Percentiles rank a stretch among this genome's conserved stretches.
Conservation (phyloP, 2,113 vertebrate genomes). For the Kryptolebias marmoratus region DNA sequence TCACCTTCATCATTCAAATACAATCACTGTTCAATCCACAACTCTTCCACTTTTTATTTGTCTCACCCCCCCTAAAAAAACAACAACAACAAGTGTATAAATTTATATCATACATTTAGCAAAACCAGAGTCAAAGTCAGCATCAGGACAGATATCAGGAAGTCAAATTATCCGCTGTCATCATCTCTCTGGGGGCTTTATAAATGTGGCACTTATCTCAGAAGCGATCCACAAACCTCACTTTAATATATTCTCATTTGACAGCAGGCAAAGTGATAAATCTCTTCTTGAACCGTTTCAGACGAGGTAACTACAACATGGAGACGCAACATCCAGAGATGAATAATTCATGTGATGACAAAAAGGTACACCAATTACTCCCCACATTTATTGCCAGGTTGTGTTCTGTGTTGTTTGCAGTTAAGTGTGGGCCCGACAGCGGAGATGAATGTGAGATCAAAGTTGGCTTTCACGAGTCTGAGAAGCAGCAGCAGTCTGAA, state of each 20-base stretch:
- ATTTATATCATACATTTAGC: conserved; percentile 61
- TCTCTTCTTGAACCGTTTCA: conserved; percentile 72
- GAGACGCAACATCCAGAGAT: conserved; percentile 68
- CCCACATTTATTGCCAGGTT: conserved; percentile 54
- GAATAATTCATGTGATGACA: conserved; percentile 76
- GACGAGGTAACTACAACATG: conserved; percentile 71
- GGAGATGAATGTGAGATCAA: conserved; percentile 56
- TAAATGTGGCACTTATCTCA: conserved; percentile 83
- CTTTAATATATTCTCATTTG: conserved; percentile 76
- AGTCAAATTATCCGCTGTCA: conserved; percentile 78
- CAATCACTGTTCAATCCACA: conserved; percentile 52
- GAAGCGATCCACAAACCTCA: conserved; percentile 67
- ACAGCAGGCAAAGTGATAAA: conserved; percentile 75
- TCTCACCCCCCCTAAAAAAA: no score
- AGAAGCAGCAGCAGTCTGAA: conserved; percentile 1
- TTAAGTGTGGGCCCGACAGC: conserved; percentile 26
- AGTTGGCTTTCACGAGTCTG: conserved; percentile 46
- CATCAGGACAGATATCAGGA: conserved; percentile 72
- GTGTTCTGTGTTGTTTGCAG: conserved; percentile 39
- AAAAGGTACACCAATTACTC: conserved; percentile 68
- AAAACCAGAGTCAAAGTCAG: conserved; percentile 59
- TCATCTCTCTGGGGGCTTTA: conserved; percentile 76
- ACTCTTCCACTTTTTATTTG: conserved; percentile 23
- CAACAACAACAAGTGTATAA: conserved; percentile 18
- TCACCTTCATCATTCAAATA: conserved; percentile 69